phyloP scores from a whole-genome alignment of 2,113 vertebrate species.

The Brachyhypopomus occidentalis region DNA sequence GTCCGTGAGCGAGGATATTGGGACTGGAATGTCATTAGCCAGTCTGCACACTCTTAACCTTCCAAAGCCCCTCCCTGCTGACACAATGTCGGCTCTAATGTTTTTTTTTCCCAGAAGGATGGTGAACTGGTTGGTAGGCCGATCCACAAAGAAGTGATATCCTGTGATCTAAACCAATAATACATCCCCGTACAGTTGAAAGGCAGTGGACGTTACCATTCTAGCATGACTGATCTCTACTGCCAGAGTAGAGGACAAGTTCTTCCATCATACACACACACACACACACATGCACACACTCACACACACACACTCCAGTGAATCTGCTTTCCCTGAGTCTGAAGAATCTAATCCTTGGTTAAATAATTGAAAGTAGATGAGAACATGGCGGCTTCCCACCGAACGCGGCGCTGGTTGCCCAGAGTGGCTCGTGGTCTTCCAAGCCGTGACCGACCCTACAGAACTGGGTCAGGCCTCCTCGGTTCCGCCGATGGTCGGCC shows the following conservation, averaged over 20 bases:
- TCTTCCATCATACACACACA: not conserved
- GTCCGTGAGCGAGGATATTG: not conserved
- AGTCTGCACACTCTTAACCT: slow-evolving; percentile 5
- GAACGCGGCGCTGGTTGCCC: not conserved
- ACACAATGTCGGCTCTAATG: not conserved
- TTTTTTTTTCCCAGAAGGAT: not conserved
- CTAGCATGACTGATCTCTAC: not conserved
- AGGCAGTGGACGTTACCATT: not conserved
- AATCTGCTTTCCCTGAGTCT: slow-evolving; percentile 50
- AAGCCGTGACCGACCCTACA: slow-evolving; percentile 32
- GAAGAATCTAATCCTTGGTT: slow-evolving; percentile 53
- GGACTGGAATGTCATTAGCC: not conserved
- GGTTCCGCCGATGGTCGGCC: not conserved
- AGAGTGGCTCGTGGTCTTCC: slow-evolving; percentile 32
- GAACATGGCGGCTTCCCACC: slow-evolving; percentile 39
- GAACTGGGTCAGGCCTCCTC: slow-evolving; percentile 50
- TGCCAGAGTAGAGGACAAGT: not conserved
- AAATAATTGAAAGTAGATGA: slow-evolving; percentile 53
- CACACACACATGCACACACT: not conserved
- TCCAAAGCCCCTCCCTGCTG: not conserved
- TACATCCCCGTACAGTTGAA: not conserved
- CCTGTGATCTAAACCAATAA: too few species aligned
- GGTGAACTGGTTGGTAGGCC: not conserved
- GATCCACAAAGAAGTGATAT: not conserved
- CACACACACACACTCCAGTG: slow-evolving; percentile 33